Conservation (phyloP, 2,888 invertebrate species). For the Palloptera scutellata region DNA sequence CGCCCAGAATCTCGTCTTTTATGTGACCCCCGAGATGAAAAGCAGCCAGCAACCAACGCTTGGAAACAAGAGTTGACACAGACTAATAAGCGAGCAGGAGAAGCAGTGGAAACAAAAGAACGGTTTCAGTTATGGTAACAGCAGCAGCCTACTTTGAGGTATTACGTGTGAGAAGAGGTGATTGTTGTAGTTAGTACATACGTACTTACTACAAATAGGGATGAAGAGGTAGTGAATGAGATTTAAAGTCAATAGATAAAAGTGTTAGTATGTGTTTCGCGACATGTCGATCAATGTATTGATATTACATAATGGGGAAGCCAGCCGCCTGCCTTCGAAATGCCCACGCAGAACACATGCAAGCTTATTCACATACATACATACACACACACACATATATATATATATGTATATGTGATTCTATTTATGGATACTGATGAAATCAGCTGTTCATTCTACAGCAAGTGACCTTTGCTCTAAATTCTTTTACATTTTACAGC, state of each 20-base stretch:
- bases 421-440: constrained; percentile 9
- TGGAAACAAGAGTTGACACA: constrained; percentile 1
- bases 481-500: not conserved
- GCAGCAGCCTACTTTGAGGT: not conserved
- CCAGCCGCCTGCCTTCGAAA: constrained; percentile 9
- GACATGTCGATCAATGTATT: constrained; percentile 21
- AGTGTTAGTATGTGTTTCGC: constrained; percentile 2
- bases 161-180: too few relatives aligned
- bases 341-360: too few relatives aligned
- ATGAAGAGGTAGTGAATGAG: not conserved
- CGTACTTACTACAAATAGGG: not conserved
- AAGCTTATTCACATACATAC: not conserved
- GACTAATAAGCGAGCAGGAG: not conserved
- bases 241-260: not conserved
- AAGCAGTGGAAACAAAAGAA: not conserved
- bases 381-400: not conserved
- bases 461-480: constrained; percentile 23
- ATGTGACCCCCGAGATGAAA: constrained; percentile 22
- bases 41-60: not conserved
- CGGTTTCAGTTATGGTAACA: not conserved
- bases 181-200: too few relatives aligned
- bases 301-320: not conserved
- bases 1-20: constrained; percentile 34
- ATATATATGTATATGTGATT: not conserved
- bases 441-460: constrained; percentile 19